Conservation (phyloP, 2,888 invertebrate species). For the Drosophila dives region DNA sequence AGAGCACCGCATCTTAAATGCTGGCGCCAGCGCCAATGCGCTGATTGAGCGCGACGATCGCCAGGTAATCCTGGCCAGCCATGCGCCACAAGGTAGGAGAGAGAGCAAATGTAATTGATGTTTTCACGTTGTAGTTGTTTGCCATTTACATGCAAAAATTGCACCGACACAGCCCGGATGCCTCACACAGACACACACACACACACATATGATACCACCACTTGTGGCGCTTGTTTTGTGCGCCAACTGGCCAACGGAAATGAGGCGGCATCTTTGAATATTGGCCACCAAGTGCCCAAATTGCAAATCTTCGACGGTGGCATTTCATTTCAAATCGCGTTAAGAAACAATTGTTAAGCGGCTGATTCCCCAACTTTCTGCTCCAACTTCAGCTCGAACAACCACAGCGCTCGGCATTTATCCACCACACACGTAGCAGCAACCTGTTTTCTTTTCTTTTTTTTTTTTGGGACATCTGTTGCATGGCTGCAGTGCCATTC, state of each 20-base stretch:
- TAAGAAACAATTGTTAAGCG: conserved; percentile 78
- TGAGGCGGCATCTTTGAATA: conserved; percentile 65
- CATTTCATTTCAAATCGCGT: conserved; percentile 76
- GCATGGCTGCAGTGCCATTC: conserved; percentile 60
- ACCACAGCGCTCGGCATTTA: conserved; percentile 29
- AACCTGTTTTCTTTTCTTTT: conserved; percentile 56
- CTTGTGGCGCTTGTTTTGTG: conserved; percentile 22
- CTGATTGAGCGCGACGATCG: conserved; percentile 82
- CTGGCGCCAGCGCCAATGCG: conserved; percentile 84
- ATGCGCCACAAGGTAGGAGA: conserved; percentile 25
- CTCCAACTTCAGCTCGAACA: conserved; percentile 25
- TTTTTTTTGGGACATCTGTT: conserved; percentile 59
- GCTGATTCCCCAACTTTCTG: conserved; percentile 39
- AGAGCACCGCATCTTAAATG: conserved; percentile 85
- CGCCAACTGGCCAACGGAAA: conserved; percentile 60
- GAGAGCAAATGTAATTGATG: conserved; percentile 71
- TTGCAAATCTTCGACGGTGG: conserved; percentile 73
- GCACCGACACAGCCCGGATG: conserved; percentile 23
- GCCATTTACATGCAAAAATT: conserved; percentile 71
- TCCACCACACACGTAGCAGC: conserved; percentile 66
- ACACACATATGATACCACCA: conserved; percentile 14
- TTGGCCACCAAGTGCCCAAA: conserved; percentile 57
- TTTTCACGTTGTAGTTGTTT: conserved; percentile 79
- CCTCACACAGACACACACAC: conserved; percentile 33
- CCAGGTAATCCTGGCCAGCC: conserved; percentile 66